These are phyloP conservation scores for Silvanus unidentatus DNA, from an alignment of 2,888 invertebrate species.

Conservation along the genomic window DNA sequence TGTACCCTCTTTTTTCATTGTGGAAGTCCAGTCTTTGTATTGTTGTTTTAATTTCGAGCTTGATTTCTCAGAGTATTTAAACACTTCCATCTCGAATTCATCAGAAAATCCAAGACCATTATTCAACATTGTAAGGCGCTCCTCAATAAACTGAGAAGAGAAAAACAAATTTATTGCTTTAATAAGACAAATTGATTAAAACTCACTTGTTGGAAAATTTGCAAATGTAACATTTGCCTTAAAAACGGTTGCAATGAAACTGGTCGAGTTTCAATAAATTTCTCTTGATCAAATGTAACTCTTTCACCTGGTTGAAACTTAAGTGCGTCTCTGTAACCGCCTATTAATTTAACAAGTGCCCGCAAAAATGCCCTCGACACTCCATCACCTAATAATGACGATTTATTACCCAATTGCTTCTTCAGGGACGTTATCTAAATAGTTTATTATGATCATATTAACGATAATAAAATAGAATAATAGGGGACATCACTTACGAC, in stretches of 20 bases:
- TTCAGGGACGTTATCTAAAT: conserved; percentile 66
- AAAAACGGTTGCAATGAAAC: conserved; percentile 82
- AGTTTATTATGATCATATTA: not conserved
- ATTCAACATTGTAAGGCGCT: conserved; percentile 85
- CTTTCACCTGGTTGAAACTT: conserved; percentile 65
- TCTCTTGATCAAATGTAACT: conserved; percentile 81
- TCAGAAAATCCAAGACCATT: conserved; percentile 90
- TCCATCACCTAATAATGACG: conserved; percentile 79
- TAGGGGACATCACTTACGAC: conserved; percentile 57
- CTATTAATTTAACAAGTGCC: conserved; percentile 88
- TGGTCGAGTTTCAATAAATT: conserved; percentile 82
- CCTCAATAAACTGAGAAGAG: conserved; percentile 79
- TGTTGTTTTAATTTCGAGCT: conserved; percentile 60
- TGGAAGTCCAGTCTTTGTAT: conserved; percentile 75
- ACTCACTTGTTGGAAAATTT: conserved; percentile 86
- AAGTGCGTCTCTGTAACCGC: conserved; percentile 88
- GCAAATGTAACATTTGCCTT: conserved; percentile 82
- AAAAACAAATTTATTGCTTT: conserved; percentile 1
- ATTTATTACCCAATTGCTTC: conserved; percentile 68
- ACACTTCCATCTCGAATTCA: conserved; percentile 90
- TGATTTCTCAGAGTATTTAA: conserved; percentile 61
- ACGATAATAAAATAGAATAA: not conserved
- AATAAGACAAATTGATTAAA: not conserved
- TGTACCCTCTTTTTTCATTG: conserved; percentile 73
- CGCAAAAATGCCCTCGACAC: conserved; percentile 88